These are phyloP conservation scores for Apotomis capreana DNA, from an alignment of 2,888 invertebrate species.

Conservation along the genomic window DNA sequence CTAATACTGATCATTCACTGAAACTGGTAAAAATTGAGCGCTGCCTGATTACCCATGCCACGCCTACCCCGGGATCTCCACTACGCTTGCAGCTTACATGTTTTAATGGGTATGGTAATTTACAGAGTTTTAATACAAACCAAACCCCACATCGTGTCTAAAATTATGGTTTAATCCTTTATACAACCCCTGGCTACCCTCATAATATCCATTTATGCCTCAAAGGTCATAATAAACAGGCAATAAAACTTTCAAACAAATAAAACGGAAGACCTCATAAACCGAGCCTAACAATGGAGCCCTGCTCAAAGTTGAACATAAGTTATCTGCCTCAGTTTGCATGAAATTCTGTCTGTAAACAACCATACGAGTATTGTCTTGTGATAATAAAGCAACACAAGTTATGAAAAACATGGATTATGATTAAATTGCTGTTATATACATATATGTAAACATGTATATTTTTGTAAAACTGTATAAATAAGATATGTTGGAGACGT, in stretches of 20 bases:
- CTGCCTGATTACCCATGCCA: no score
- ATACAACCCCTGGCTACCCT: background rate
- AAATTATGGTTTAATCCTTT: background rate
- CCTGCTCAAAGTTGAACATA: background rate
- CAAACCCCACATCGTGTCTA: background rate
- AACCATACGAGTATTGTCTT: background rate
- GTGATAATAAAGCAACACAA: background rate
- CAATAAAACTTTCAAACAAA: constrained; percentile 22
- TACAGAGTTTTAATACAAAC: background rate
- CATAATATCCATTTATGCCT: background rate
- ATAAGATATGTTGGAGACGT: no score
- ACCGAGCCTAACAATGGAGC: constrained; percentile 2
- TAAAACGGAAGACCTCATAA: constrained; percentile 15
- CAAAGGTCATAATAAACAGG: constrained; percentile 2
- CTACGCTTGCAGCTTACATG: no score
- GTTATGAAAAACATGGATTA: no score
- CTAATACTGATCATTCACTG: no score
- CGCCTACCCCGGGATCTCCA: no score
- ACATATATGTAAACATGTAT: no score
- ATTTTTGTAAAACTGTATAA: no score
- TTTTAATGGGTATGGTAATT: no score
- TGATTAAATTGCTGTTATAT: no score
- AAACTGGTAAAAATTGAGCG: no score
- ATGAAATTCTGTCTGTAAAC: background rate
- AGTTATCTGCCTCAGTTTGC: background rate